Conservation (phyloP, 2,888 invertebrate species). For the Ecliptopera silaceata region DNA sequence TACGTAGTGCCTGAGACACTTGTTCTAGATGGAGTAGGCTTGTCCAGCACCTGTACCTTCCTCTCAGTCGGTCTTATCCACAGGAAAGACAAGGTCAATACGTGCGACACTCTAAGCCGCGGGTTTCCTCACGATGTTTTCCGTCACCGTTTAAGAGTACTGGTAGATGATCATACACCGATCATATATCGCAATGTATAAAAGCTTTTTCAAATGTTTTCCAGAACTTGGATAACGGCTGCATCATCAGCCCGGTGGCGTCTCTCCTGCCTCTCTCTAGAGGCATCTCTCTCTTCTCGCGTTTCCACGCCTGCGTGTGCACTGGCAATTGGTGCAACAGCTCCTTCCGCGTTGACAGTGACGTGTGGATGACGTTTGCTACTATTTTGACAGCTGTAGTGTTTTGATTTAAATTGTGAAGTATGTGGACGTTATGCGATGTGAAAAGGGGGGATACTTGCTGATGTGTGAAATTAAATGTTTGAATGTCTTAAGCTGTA, state of each 20-base stretch:
- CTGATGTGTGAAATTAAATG: constrained; percentile 1
- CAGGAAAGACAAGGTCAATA: too few relatives aligned
- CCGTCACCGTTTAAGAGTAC: too few relatives aligned
- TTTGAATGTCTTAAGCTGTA: background rate
- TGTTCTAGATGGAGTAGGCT: too few relatives aligned
- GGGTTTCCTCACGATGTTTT: too few relatives aligned
- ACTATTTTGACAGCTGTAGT: constrained; percentile 3
- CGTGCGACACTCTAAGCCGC: too few relatives aligned
- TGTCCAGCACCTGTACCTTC: too few relatives aligned
- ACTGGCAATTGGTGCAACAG: constrained; percentile 60
- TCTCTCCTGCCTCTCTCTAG: constrained; percentile 64
- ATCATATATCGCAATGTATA: too few relatives aligned
- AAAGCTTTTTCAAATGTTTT: too few relatives aligned
- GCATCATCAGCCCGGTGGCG: constrained; percentile 65
- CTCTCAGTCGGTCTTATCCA: too few relatives aligned
- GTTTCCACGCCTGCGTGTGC: constrained; percentile 72
- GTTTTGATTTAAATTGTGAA: background rate
- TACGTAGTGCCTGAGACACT: too few relatives aligned
- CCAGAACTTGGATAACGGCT: constrained; percentile 61
- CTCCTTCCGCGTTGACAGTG: constrained; percentile 18
- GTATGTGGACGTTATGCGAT: background rate
- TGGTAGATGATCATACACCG: too few relatives aligned
- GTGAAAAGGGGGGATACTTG: constrained; percentile 6
- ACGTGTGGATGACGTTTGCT: constrained; percentile 9
- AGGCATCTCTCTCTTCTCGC: constrained; percentile 64